Evolutionary conservation across 2,888 invertebrate species (phyloP), one percentile per base, ranked within the genome.

Genomic region (Nemurella pictetii): DNA sequence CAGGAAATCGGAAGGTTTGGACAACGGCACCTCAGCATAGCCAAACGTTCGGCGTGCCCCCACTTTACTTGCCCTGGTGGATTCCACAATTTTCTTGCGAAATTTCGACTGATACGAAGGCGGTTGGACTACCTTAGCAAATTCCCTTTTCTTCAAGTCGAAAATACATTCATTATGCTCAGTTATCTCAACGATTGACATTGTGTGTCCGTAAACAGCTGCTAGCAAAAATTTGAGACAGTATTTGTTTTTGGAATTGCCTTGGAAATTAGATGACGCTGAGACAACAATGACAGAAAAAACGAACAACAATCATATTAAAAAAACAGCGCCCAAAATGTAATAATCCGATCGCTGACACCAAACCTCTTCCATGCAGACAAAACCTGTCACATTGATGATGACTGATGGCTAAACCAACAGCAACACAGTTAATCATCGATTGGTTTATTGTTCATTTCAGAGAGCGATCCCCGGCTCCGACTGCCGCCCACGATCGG

Each of bases 21-120:
- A 92, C 0, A 93, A 87, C 0, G 93, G 93, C 7, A 93, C 92
- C 87, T 94, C 92, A 0, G 95, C 93, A 87, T 93, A 92, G 0
- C 95, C 95, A 92, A 95, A 94, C 0, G 94, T 94, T 80, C 92
- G 92, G 87, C 92, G 92, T 25, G 12, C 25, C n/a, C 75, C 75
- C 3, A 15, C n/a, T 75, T 75, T 26, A 75, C 75, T 75, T 12
- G 75, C 28, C 9, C n/a, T 28, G 7, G 12, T 3, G 75, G n/a
- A n/a, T 30, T 29, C 78, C 30, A 20, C 35, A 36, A n/a, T 20
- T 36, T 32, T 30, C 20, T 27, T 20, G 5, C 27, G 72, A 27
- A 82, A 80, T 29, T 82, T 55, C 26, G 82, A 82, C 27, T 82
- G 82, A 29, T 82, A 82, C 27, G 27, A 26, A 12, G 27, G 7